These are phyloP conservation scores for Gryllus bimaculatus DNA, from an alignment of 1,140 invertebrate genomes.

Conservation along the genomic window DNA sequence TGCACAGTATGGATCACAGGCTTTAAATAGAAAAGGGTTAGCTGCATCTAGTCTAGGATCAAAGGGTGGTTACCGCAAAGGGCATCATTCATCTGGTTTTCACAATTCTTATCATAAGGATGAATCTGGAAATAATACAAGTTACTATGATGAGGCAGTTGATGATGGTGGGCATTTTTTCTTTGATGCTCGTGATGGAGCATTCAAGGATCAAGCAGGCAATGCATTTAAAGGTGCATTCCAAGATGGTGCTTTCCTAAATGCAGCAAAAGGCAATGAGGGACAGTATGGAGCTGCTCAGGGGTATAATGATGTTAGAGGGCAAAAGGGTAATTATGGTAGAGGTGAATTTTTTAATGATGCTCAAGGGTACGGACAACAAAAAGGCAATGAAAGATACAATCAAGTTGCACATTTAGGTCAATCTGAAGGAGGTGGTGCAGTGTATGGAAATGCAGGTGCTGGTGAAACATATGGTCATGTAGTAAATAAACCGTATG, in stretches of 20 bases:
- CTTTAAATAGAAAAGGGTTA: slow-evolving; percentile 24
- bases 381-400: slow-evolving; percentile 34
- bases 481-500: background rate
- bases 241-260: slow-evolving; percentile 26
- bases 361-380: slow-evolving; percentile 35
- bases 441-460: background rate
- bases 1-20: slow-evolving; percentile 23
- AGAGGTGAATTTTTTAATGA: slow-evolving; percentile 43
- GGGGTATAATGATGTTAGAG: slow-evolving; percentile 34
- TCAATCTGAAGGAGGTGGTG: slow-evolving; percentile 3
- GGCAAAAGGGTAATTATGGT: slow-evolving; percentile 39
- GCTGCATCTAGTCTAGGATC: slow-evolving; percentile 20
- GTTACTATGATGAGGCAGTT: slow-evolving; percentile 50
- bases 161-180: slow-evolving; percentile 43
- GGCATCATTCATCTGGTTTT: slow-evolving; percentile 52
- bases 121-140: slow-evolving; percentile 52
- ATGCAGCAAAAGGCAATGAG: slow-evolving; percentile 24
- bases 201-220: slow-evolving; percentile 25
- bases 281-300: slow-evolving; percentile 37
- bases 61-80: slow-evolving; percentile 42
- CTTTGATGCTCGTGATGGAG: slow-evolving; percentile 26
- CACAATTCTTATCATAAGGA: slow-evolving; percentile 55
- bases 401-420: slow-evolving; percentile 29
- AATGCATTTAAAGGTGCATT: slow-evolving; percentile 25
- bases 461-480: background rate